These are phyloP conservation scores for Psilopogon haemacephalus DNA, from an alignment of 2,113 vertebrate genomes.

Conservation along the genomic window DNA sequence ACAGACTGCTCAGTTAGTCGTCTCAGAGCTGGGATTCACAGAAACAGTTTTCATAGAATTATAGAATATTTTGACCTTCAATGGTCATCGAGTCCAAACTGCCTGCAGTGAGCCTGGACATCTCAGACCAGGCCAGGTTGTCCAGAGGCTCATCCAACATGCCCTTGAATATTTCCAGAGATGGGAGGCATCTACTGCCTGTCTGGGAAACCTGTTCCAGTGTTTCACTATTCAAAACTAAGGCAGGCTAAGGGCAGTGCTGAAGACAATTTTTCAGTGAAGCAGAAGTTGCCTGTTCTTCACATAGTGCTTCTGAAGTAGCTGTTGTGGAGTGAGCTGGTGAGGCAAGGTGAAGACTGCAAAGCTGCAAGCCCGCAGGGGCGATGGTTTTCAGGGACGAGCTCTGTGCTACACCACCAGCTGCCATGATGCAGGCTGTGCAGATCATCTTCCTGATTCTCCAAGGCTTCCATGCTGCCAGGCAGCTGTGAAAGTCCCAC, in stretches of 20 bases:
- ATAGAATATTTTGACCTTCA: too few relatives aligned
- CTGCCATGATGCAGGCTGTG: background rate
- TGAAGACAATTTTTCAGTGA: background rate
- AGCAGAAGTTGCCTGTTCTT: background rate
- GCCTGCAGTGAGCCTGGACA: too few relatives aligned
- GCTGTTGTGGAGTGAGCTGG: fast-evolving
- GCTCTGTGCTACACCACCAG: background rate
- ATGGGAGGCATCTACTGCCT: too few relatives aligned
- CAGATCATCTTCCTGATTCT: background rate
- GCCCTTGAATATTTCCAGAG: too few relatives aligned
- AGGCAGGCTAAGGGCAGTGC: background rate
- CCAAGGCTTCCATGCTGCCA: background rate
- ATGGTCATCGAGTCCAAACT: too few relatives aligned
- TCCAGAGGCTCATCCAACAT: too few relatives aligned
- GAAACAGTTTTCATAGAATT: background rate
- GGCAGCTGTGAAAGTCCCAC: fast-evolving
- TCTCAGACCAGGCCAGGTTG: too few relatives aligned
- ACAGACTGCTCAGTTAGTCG: background rate
- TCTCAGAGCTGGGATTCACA: background rate
- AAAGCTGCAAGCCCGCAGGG: background rate
- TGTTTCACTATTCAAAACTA: background rate
- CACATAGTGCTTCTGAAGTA: background rate
- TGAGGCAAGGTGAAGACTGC: background rate
- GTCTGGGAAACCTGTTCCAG: too few relatives aligned
- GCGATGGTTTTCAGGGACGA: background rate